phyloP scores from a whole-genome alignment of 2,888 invertebrate genomes.

The Endomychus coccineus region DNA sequence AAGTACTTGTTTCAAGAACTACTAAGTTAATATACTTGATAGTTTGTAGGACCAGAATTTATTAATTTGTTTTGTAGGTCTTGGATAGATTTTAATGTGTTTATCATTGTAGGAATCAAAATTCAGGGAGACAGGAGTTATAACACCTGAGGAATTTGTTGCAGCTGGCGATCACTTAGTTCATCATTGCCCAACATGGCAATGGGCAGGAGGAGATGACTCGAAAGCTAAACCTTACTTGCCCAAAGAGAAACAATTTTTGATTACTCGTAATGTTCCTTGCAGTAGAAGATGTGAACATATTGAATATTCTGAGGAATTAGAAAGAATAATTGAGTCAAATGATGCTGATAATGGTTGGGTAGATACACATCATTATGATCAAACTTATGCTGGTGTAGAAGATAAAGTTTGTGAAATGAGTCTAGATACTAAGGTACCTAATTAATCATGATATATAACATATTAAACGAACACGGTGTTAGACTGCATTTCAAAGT shows the following conservation, averaged over 20 bases:
- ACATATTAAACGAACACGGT: too few species aligned
- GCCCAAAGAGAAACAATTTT: conserved; percentile 92
- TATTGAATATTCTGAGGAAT: conserved; percentile 86
- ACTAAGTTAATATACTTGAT: too few species aligned
- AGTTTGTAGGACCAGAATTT: too few species aligned
- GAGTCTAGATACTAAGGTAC: conserved; percentile 62
- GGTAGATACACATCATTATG: conserved; percentile 96
- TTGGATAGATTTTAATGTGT: too few species aligned
- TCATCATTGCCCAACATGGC: conserved; percentile 99
- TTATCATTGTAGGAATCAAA: conserved; percentile 72
- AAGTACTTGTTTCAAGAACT: too few species aligned
- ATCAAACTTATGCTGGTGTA: conserved; percentile 51
- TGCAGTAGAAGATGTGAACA: conserved; percentile 93
- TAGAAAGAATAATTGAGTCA: conserved; percentile 86
- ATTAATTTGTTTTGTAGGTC: too few species aligned
- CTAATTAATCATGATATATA: not conserved
- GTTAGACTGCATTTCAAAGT: not conserved
- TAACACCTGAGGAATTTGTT: conserved; percentile 99
- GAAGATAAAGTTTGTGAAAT: conserved; percentile 81
- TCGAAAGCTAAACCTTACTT: conserved; percentile 82
- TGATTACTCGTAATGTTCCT: conserved; percentile 94
- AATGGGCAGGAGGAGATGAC: conserved; percentile 92
- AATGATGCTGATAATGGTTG: conserved; percentile 87
- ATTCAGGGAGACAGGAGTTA: conserved; percentile 93
- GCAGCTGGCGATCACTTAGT: conserved; percentile 97